Evolutionary conservation across 2,797 vertebrate species (phyloP), one percentile per base, ranked within the genome.

Genomic region (Sebastes vulpes): DNA sequence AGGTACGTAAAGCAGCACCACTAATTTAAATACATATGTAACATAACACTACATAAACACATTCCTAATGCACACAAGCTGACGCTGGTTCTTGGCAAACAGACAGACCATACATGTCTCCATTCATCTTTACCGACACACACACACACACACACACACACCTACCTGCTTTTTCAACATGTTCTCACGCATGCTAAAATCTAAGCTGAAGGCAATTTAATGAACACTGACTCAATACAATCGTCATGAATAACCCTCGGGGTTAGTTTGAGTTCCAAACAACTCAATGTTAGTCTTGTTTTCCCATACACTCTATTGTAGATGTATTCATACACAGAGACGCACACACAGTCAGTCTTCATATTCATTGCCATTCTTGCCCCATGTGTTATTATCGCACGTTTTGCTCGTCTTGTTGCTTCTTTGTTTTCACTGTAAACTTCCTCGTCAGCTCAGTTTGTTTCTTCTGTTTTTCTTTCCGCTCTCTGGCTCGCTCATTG

Each of bases 1-100:
- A 98, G 97, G 98, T 98, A 96, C 10, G 21, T 42, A 4, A 70
- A 26, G 52, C 10, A 35, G 20, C 31, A 32, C 32, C 20, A n/a
- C 52, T n/a, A n/a, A 52, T 16, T 68, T 18, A 31, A 60, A 4
- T 46, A 48, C 8, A 58, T n/a, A 53, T 35, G 5, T 2, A 50
- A 29, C 5, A 65, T 23, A 66, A 8, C 7, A 61, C 60, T 56
- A 53, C 20, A 48, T 66, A 42, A 68, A 65, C 14, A 65, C 32
- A 56, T 67, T 58, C 18, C 4, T 28, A 50, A 32, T 72, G 20
- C 21, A 46, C 20, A n/a, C 25, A 67, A 54, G 9, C 48, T 42
- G 9, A 31, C 18, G 42, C 23, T 29, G 2, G 25, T 12, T 53
- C 29, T 54, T 42, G 10, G 21, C 12, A 61, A 9, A 58, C 6